Conservation (phyloP, 2,797 vertebrate genomes). For the Zonotrichia albicollis region DNA sequence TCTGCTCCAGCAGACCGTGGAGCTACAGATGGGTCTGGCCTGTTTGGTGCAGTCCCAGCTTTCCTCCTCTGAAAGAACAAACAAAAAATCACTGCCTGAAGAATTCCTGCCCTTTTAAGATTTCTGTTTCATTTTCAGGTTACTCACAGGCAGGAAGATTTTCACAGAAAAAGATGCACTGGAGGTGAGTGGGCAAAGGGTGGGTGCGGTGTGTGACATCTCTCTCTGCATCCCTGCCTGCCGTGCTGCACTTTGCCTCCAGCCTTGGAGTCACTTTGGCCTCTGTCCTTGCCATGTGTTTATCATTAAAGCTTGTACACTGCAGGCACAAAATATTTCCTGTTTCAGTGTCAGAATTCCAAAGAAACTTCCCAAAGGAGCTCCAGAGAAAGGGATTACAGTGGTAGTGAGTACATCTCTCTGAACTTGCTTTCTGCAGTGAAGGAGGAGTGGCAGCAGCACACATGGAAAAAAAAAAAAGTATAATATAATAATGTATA, state of each 20-base stretch:
- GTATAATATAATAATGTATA: too few species aligned
- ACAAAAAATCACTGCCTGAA: background rate
- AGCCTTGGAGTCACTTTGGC: background rate
- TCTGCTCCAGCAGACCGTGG: background rate
- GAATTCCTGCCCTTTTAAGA: background rate
- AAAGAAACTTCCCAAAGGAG: background rate
- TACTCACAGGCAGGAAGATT: slow-evolving; percentile 92
- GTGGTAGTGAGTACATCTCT: background rate
- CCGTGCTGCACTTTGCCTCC: background rate
- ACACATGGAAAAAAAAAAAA: background rate
- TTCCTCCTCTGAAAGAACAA: background rate
- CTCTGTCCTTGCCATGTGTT: background rate
- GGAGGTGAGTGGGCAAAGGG: slow-evolving; percentile 75
- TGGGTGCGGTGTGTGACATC: background rate
- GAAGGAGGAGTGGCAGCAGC: background rate
- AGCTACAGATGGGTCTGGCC: background rate
- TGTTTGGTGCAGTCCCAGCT: background rate
- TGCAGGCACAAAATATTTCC: background rate
- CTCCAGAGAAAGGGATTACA: background rate
- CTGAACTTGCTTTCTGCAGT: background rate
- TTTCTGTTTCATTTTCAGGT: slow-evolving; percentile 73
- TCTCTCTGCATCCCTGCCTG: background rate
- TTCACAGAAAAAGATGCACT: slow-evolving; percentile 92
- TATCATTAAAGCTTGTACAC: background rate
- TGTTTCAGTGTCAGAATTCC: background rate